Base-by-base conservation (phyloP, 1,140 invertebrate genomes). In the Lucilia sericata region DNA sequence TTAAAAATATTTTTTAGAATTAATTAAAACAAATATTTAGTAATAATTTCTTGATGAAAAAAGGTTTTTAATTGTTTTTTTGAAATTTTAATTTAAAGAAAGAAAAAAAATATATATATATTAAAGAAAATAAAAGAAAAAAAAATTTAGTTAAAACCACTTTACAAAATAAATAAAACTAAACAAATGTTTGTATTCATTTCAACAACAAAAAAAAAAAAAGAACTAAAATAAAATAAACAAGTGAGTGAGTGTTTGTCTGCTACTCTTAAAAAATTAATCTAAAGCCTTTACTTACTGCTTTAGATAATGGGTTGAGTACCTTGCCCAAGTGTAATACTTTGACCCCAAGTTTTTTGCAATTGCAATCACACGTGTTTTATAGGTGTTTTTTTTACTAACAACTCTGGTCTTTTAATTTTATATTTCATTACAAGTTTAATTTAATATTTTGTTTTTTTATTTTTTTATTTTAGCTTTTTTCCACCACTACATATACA, bases 21-120 rank as follows among this genome's bases (percentile, higher is more conserved):
- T 70, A 70, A 70, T 70, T 70, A 70, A 70, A 70, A 70, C 65
- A 70, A 70, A 70, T 70, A 70, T 70, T 70, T 70, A 70, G 65
- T 70, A 70, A 70, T 70, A 70, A 70, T 70, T 70, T 70, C 65
- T 70, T 70, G 65, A 70, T 70, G 65, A 70, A 70, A 70, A 70
- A 70, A 70, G 21, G n/a, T 70, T 25, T 70, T 70, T 25, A 12
- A 21, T 70, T 21, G n/a, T 70, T 70, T 70, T 60, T 70, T 70
- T 70, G n/a, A 21, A 70, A 70, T 21, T 70, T 25, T 70, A 21
- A 70, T 70, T 70, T 25, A 21, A 70, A 70, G 17, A 70, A 70
- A 19, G 25, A 70, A 25, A 12, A 70, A 70, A n/a, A n/a, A n/a
- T n/a, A 21, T 5, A 70, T 19, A 19, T 21, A 21, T 70, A 70